Percentiles rank a stretch among this genome's conserved stretches.
Conservation (phyloP, 1,140 invertebrate species). For the Bombus consobrinus region DNA sequence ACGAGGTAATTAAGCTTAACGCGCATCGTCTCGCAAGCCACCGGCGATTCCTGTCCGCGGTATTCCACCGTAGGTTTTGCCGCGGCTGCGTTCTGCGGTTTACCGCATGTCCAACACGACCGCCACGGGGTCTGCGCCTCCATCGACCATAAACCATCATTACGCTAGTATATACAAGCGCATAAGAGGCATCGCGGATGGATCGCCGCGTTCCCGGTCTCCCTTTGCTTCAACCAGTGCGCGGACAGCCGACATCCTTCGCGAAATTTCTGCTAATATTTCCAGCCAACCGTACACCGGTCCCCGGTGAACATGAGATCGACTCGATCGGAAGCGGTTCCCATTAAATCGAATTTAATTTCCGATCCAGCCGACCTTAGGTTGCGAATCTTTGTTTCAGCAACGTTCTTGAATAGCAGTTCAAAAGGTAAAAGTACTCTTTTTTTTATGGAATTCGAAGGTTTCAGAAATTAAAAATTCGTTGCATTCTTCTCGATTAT, state of each 20-base stretch:
- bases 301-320: background rate
- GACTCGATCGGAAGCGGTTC: conserved; percentile 26
- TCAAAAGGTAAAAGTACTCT: background rate
- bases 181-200: conserved; percentile 49
- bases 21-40: conserved; percentile 51
- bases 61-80: conserved; percentile 69
- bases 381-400: background rate
- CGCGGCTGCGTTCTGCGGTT: conserved; percentile 78
- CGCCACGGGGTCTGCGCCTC: conserved; percentile 64
- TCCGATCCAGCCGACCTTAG: background rate
- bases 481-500: background rate
- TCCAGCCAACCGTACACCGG: conserved; percentile 16
- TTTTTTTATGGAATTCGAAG: background rate
- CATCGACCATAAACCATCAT: conserved; percentile 77
- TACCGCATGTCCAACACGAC: conserved; percentile 81
- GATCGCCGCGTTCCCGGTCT: background rate
- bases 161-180: conserved; percentile 76
- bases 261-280: conserved; percentile 60
- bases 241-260: conserved; percentile 48
- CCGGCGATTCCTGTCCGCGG: conserved; percentile 46
- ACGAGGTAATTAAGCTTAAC: conserved; percentile 74
- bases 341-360: conserved; percentile 41
- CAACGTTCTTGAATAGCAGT: background rate
- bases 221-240: conserved; percentile 5
- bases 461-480: background rate